Percentiles rank a stretch among this genome's conserved stretches.
These are phyloP conservation scores for Sinocyclocheilus grahami DNA, from an alignment of 2,113 vertebrate species.

Conservation along the genomic window DNA sequence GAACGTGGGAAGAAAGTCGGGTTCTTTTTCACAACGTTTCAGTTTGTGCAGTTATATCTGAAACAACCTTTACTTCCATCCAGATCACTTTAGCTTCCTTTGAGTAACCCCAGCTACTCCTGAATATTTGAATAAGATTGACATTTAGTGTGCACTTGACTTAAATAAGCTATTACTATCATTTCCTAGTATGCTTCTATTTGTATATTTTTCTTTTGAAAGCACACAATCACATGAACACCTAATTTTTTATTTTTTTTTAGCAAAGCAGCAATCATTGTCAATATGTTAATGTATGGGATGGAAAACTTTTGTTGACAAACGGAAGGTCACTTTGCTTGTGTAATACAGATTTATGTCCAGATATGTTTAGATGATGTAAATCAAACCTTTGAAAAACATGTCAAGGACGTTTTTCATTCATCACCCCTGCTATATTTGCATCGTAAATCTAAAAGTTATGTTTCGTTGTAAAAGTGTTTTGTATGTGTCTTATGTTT, in stretches of 20 bases:
- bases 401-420: constrained; percentile 34
- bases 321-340: constrained; percentile 33
- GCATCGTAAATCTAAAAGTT: constrained; percentile 50
- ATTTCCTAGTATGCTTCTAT: neutral
- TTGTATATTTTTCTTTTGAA: neutral
- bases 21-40: neutral
- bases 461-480: constrained; percentile 51
- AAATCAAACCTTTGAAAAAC: constrained; percentile 54
- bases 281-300: neutral
- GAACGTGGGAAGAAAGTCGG: constrained; percentile 9
- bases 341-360: constrained; percentile 52
- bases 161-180: neutral
- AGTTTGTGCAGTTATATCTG: neutral
- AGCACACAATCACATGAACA: neutral
- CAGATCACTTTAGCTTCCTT: neutral
- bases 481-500: neutral
- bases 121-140: neutral
- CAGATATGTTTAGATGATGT: constrained; percentile 47
- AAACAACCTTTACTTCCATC: constrained; percentile 22
- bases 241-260: neutral
- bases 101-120: neutral
- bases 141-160: neutral
- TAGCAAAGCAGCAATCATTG: neutral
- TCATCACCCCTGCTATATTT: constrained; percentile 37
- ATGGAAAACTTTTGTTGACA: neutral